Evolutionary conservation across 2,113 vertebrate species (phyloP).

Genomic region (Prolemur simus): DNA sequence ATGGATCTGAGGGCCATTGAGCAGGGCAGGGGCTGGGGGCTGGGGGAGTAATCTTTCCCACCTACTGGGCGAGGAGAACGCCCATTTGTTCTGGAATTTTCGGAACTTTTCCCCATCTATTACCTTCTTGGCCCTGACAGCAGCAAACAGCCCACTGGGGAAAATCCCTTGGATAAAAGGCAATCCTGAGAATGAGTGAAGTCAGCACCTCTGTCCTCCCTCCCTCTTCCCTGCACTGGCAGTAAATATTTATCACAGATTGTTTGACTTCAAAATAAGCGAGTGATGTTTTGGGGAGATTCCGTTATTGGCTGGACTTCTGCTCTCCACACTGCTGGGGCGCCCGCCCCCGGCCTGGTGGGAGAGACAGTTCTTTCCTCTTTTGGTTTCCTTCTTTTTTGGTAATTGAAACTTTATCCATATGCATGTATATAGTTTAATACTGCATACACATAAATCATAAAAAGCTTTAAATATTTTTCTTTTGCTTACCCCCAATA

Average conservation of each 20-base stretch:
- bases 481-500: not conserved
- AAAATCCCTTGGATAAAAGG: not conserved
- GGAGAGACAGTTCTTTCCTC: not conserved
- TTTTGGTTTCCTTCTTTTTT: not conserved
- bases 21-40: not conserved
- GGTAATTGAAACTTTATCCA: not conserved
- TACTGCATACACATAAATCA: not conserved
- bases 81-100: not conserved
- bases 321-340: not conserved
- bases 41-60: not conserved
- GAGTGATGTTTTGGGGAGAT: not conserved
- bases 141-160: not conserved
- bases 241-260: conserved; percentile 17
- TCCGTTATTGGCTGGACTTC: not conserved
- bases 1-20: not conserved
- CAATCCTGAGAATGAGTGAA: not conserved
- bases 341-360: too few relatives aligned
- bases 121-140: not conserved
- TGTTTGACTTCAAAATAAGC: conserved; percentile 50
- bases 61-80: not conserved
- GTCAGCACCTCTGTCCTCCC: not conserved
- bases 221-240: not conserved
- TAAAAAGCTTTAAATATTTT: not conserved
- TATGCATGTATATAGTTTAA: not conserved
- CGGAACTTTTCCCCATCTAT: not conserved